phyloP scores from a whole-genome alignment of 2,113 vertebrate species.

The Narcine bancroftii region DNA sequence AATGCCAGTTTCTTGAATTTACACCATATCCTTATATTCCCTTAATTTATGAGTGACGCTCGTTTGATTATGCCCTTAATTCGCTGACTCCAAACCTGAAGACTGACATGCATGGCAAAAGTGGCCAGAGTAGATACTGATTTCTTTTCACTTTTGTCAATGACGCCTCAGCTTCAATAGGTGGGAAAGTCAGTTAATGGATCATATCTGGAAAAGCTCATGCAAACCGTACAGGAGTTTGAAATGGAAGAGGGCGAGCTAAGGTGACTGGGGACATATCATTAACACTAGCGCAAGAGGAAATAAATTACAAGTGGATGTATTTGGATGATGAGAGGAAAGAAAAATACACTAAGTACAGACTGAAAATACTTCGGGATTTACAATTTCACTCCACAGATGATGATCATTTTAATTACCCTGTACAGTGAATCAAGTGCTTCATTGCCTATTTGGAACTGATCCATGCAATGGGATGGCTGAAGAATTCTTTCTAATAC shows the following conservation, averaged over 20 bases:
- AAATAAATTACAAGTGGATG: slow-evolving; percentile 31
- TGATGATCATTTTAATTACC: neutral
- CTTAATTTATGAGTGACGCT: neutral
- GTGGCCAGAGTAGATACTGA: no score
- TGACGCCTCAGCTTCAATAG: neutral
- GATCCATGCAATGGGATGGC: neutral
- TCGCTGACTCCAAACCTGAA: neutral
- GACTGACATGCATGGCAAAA: neutral
- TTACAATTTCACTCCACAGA: slow-evolving; percentile 12
- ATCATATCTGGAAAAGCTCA: neutral
- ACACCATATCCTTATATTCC: no score
- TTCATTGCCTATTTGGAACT: neutral
- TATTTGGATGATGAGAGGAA: slow-evolving; percentile 25
- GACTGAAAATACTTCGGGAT: neutral
- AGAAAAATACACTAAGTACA: neutral
- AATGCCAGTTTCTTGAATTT: no score
- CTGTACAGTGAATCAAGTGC: neutral
- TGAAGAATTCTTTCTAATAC: neutral
- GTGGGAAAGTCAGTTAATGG: neutral
- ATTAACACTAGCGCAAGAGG: slow-evolving; percentile 29
- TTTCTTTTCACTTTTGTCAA: neutral
- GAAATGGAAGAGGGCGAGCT: neutral
- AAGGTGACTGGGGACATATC: slow-evolving; percentile 18
- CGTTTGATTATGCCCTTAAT: neutral
- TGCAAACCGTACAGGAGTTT: neutral